phyloP scores from a whole-genome alignment of 1,140 invertebrate genomes.

The Lucilia sericata region DNA sequence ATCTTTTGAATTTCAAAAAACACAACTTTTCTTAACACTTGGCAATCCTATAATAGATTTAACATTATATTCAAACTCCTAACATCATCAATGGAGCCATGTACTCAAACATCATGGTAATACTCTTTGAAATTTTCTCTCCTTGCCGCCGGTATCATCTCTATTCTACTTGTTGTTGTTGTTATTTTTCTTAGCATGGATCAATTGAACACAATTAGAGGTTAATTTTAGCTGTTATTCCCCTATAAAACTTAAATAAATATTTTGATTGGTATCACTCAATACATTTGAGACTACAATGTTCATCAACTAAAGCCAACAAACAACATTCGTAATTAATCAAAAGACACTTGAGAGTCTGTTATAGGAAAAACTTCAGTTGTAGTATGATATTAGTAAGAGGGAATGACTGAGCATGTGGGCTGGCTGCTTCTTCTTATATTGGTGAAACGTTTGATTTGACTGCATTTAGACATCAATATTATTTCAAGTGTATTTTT shows the following conservation, averaged over 20 bases:
- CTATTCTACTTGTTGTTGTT: neutral
- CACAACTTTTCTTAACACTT: too few relatives aligned
- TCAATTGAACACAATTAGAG: conserved; percentile 7
- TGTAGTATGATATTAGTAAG: neutral
- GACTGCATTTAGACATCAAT: neutral
- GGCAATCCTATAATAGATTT: too few relatives aligned
- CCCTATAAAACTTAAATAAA: neutral
- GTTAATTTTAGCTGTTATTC: neutral
- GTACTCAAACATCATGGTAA: neutral
- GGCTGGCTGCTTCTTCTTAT: neutral
- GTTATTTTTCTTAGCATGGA: neutral
- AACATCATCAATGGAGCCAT: neutral
- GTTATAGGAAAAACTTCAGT: neutral
- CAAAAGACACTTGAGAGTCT: conserved; percentile 15
- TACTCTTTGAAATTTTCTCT: neutral
- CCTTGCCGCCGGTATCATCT: neutral
- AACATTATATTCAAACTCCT: neutral
- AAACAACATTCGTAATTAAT: conserved; percentile 12
- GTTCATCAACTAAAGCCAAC: neutral
- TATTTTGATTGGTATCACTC: conserved; percentile 24
- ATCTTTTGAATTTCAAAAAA: too few relatives aligned
- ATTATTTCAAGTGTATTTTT: conserved; percentile 10
- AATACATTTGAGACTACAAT: neutral
- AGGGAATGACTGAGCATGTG: neutral
- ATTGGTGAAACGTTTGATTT: neutral